Conservation (phyloP, 2,888 invertebrate genomes). For the Lepidocyrtinus sp. region DNA sequence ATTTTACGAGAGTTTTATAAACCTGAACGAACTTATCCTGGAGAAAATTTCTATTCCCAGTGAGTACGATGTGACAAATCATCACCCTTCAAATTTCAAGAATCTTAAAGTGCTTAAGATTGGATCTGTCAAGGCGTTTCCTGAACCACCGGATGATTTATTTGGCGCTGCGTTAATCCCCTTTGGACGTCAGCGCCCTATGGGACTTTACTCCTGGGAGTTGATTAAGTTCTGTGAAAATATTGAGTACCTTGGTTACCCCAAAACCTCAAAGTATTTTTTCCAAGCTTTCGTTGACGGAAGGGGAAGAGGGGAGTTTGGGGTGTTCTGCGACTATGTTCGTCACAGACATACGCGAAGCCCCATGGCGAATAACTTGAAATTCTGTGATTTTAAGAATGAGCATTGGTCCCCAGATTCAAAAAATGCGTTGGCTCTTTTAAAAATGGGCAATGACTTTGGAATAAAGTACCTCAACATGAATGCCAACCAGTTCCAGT, state of each 20-base stretch:
- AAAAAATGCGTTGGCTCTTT: conserved; percentile 25
- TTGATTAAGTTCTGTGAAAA: conserved; percentile 38
- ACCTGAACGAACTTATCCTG: conserved; percentile 15
- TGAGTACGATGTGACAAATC: neutral
- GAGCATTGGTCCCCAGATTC: conserved; percentile 35
- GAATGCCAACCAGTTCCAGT: conserved; percentile 38
- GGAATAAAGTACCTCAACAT: conserved; percentile 33
- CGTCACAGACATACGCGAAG: neutral
- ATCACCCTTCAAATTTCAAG: conserved; percentile 15
- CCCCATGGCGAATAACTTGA: neutral
- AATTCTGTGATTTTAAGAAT: conserved; percentile 36
- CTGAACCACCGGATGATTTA: conserved; percentile 37
- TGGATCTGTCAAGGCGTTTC: conserved; percentile 34
- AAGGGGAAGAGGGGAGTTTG: conserved; percentile 37
- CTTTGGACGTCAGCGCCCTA: conserved; percentile 16
- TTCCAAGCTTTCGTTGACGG: conserved; percentile 44
- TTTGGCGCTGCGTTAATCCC: conserved; percentile 35
- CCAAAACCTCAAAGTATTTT: conserved; percentile 39
- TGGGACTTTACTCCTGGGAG: conserved; percentile 39
- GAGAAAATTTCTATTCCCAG: conserved; percentile 39
- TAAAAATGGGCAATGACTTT: conserved; percentile 32
- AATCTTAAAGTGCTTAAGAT: conserved; percentile 30
- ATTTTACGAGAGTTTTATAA: conserved; percentile 37
- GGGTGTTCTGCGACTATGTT: conserved; percentile 42
- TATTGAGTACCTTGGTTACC: conserved; percentile 35